A percentile compares a stretch with the other conserved stretches of the same genome.
Evolutionary conservation across 2,888 invertebrate genomes (phyloP).

Genomic region (Andrena dorsata): DNA sequence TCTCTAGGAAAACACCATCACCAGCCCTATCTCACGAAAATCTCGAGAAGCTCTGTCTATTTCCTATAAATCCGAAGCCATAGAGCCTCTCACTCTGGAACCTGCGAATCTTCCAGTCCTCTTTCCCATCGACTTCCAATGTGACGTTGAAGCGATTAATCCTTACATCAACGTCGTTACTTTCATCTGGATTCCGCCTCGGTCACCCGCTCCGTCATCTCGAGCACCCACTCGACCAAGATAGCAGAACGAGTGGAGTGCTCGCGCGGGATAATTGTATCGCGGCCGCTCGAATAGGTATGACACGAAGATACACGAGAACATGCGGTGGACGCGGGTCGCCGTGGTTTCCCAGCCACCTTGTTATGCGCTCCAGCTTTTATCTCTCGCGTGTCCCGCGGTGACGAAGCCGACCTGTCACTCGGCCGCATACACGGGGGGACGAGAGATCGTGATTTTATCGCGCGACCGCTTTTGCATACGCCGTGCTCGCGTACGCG

Average conservation of each 20-base stretch:
- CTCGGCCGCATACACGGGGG: conserved; percentile 72
- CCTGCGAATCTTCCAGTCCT: too few relatives aligned
- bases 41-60: too few relatives aligned
- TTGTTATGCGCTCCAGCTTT: conserved; percentile 79
- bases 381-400: conserved; percentile 77
- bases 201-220: conserved; percentile 38
- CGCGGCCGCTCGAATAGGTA: conserved; percentile 52
- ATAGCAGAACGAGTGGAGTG: conserved; percentile 33
- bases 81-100: too few relatives aligned
- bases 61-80: too few relatives aligned
- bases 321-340: conserved; percentile 31
- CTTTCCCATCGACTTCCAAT: too few relatives aligned
- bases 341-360: conserved; percentile 71
- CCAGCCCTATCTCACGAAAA: too few relatives aligned
- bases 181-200: conserved; percentile 43
- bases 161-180: conserved; percentile 44
- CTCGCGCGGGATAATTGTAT: conserved; percentile 58
- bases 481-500: conserved; percentile 34
- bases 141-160: conserved; percentile 25
- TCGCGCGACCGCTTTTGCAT: conserved; percentile 71
- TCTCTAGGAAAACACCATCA: too few relatives aligned
- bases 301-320: conserved; percentile 39
- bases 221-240: conserved; percentile 50
- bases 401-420: conserved; percentile 79
- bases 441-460: conserved; percentile 80